Evolutionary conservation across 2,797 vertebrate genomes (phyloP), one percentile per base, ranked within the genome.

Genomic region (Siniperca undulata): DNA sequence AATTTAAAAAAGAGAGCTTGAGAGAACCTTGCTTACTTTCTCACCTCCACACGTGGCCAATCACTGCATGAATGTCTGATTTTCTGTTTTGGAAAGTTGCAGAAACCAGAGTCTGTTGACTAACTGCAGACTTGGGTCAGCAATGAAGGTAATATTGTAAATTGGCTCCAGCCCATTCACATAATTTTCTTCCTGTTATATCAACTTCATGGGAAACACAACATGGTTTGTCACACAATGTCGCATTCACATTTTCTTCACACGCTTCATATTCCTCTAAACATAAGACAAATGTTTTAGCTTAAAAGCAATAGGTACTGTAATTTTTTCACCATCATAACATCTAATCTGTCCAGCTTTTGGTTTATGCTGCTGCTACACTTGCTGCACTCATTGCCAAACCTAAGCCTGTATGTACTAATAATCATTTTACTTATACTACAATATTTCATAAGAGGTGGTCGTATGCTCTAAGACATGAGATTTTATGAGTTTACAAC

Each of bases 131-230:
- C 44, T 52, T n/a, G 11, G 13, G 19, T 72, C 58, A 50, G 17
- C 66, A 69, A 22, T 72, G 36, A 79, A 58, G 27, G 11, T 70
- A 60, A 74, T 55, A 59, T 65, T 70, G 34, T 62, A 50, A 56
- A 67, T 50, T 70, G 11, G n/a, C 34, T 55, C 10, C 19, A 38
- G 40, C 11, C n/a, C 30, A 40, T 60, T 74, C 34, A 34, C 0
- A 34, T 38, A n/a, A 72, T 53, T 24, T 56, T 76, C 70, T 69
- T 74, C 7, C 30, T 64, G 2, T 60, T 42, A 10, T 34, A 74
- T 27, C 19, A 4, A 8, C 24, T 65, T 64, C 40, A 40, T 52
- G 12, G 20, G 64, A 71, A 76, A 69, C 48, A 42, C 24, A 67
- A 53, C 40, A 66, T 12, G 12, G 48, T 5, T 66, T 61, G 20